Evolutionary conservation across 2,113 vertebrate genomes (phyloP).

Genomic region (Caranx melampygus): DNA sequence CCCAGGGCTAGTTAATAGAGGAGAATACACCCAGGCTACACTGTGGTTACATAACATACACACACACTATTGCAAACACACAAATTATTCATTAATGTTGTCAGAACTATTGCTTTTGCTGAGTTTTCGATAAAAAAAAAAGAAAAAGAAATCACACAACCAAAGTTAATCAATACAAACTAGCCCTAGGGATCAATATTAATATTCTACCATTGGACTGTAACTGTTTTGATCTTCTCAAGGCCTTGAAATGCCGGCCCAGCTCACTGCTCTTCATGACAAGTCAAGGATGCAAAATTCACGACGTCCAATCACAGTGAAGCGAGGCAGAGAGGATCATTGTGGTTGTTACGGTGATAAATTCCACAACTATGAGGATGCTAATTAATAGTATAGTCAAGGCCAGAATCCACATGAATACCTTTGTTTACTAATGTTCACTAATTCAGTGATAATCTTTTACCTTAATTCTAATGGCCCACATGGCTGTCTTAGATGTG

Average conservation of each 20-base stretch:
- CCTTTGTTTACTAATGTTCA: neutral
- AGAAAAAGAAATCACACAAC: neutral
- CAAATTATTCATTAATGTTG: neutral
- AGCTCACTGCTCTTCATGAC: neutral
- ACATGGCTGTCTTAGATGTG: too few species aligned
- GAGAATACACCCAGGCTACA: conserved; percentile 23
- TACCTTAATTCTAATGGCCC: neutral
- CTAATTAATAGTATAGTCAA: neutral
- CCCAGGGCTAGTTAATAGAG: conserved; percentile 38
- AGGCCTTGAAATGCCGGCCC: conserved; percentile 18
- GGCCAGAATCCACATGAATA: neutral
- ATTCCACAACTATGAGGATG: neutral
- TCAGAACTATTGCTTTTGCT: neutral
- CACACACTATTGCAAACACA: conserved; percentile 7
- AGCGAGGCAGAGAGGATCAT: conserved; percentile 34
- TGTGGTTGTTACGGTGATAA: conserved; percentile 6
- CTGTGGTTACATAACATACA: conserved; percentile 28
- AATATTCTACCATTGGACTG: neutral
- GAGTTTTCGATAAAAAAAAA: neutral
- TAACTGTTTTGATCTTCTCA: conserved; percentile 12
- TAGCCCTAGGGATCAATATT: conserved; percentile 22
- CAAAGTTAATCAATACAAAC: conserved; percentile 6
- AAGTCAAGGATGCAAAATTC: conserved; percentile 8
- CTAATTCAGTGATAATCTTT: too few species aligned
- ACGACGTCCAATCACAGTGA: conserved; percentile 40